Evolutionary conservation across 2,797 vertebrate genomes (phyloP), one percentile per base, ranked within the genome.

Genomic region (Characodon lateralis): DNA sequence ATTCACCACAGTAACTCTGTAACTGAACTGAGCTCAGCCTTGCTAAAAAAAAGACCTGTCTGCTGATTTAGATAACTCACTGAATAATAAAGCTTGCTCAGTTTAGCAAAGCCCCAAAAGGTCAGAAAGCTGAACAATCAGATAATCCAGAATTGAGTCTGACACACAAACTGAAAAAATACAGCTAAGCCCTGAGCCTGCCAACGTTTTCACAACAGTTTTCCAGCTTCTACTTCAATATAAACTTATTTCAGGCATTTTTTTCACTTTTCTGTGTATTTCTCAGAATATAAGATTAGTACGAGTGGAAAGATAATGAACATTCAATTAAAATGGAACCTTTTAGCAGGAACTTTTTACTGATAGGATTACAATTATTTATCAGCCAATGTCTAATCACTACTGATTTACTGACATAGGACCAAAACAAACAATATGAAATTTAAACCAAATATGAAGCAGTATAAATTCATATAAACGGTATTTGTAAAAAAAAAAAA

Each of bases 51-150:
- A 16, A 0, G 68, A 86, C 66, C 76, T 68, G 28, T 80, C 74
- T 78, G 63, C 73, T 72, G 77, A 89, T 72, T 81, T 78, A 83
- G 81, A 78, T 81, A 78, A 85, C 61, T 85, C 73, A 20, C 68
- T 71, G 46, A 51, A 58, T 87, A 78, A 85, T 77, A 50, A 77
- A 88, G 91, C 89, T 92, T 90, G 88, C 70, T 89, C 89, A 91
- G 89, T 87, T 89, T 86, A 83, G 80, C 68, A 73, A 87, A 75
- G 31, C 55, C 80, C 66, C 65, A 75, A 87, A 85, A 86, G 78
- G 78, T 80, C 83, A 80, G 77, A 85, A 86, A 89, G 83, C 88
- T 86, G 88, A 88, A 81, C 85, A 89, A 90, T 85, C 85, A 87
- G 58, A 86, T 61, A 0, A 2, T 53, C 70, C 66, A 55, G 74